Evolutionary conservation across 2,797 vertebrate species (phyloP).

Genomic region (Harpagifer antarcticus): DNA sequence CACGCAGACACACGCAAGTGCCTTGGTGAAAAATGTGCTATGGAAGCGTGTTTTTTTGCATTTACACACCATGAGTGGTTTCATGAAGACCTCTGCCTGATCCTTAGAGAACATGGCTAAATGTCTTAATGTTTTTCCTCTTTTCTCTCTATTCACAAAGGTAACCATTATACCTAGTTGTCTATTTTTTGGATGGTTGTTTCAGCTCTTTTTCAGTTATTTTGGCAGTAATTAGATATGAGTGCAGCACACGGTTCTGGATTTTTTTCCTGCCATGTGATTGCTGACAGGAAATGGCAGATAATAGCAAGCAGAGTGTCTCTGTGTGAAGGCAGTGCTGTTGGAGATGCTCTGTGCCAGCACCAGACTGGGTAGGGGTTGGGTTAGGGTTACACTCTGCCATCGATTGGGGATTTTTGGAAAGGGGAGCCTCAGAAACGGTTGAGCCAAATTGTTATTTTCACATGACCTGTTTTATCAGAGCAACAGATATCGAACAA

Average conservation of each 20-base stretch:
- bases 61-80: slow-evolving; percentile 7
- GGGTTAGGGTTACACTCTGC: too few relatives aligned
- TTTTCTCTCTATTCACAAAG: neutral
- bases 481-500: too few relatives aligned
- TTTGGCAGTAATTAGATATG: neutral
- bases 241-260: neutral
- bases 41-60: slow-evolving; percentile 61
- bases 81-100: neutral
- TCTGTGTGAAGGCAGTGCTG: neutral
- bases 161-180: too few relatives aligned
- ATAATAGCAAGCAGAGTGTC: neutral
- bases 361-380: too few relatives aligned
- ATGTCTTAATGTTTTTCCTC: neutral
- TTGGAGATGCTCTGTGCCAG: too few relatives aligned
- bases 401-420: too few relatives aligned
- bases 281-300: neutral
- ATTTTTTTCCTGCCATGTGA: neutral
- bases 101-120: neutral
- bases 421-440: too few relatives aligned
- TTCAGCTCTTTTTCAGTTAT: neutral
- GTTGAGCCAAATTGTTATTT: too few relatives aligned
- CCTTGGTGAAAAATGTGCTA: slow-evolving; percentile 63
- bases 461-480: too few relatives aligned
- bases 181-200: neutral
- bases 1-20: slow-evolving; percentile 21